Evolutionary conservation across 2,888 invertebrate genomes (phyloP).

Genomic region (Hololepta plana): DNA sequence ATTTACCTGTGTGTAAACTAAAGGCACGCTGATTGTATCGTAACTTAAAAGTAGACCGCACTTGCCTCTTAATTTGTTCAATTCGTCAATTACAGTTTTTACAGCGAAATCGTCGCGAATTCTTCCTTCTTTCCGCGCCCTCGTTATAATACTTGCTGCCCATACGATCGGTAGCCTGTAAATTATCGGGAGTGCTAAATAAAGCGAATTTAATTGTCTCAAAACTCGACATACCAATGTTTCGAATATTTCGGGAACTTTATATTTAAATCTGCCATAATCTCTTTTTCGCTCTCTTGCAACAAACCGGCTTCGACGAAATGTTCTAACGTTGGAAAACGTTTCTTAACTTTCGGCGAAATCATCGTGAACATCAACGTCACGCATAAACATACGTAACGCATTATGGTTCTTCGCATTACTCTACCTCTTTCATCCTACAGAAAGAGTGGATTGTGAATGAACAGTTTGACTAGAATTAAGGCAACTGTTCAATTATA

Average conservation of each 20-base stretch:
- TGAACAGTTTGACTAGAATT: no score
- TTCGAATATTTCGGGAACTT: conserved; percentile 75
- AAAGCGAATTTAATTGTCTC: neutral
- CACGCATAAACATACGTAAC: conserved; percentile 71
- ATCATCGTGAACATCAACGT: conserved; percentile 77
- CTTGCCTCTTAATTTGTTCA: conserved; percentile 68
- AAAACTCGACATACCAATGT: conserved; percentile 44
- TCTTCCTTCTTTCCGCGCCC: conserved; percentile 77
- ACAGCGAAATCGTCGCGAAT: conserved; percentile 85
- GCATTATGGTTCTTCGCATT: conserved; percentile 66
- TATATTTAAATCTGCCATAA: conserved; percentile 58
- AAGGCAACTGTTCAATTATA: no score
- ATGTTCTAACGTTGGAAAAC: conserved; percentile 69
- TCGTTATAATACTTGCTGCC: conserved; percentile 77
- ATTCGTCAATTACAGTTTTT: conserved; percentile 74
- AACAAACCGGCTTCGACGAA: conserved; percentile 72
- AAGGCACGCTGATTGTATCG: conserved; percentile 62
- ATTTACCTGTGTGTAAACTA: conserved; percentile 62
- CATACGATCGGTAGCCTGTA: conserved; percentile 75
- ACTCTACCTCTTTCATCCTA: conserved; percentile 66
- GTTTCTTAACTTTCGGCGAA: conserved; percentile 72
- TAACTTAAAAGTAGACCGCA: conserved; percentile 59
- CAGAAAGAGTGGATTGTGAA: conserved; percentile 8
- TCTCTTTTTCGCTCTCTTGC: conserved; percentile 61
- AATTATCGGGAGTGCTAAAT: no score